These are phyloP conservation scores for Semicossyphus pulcher DNA, from an alignment of 2,113 vertebrate species.

Conservation along the genomic window DNA sequence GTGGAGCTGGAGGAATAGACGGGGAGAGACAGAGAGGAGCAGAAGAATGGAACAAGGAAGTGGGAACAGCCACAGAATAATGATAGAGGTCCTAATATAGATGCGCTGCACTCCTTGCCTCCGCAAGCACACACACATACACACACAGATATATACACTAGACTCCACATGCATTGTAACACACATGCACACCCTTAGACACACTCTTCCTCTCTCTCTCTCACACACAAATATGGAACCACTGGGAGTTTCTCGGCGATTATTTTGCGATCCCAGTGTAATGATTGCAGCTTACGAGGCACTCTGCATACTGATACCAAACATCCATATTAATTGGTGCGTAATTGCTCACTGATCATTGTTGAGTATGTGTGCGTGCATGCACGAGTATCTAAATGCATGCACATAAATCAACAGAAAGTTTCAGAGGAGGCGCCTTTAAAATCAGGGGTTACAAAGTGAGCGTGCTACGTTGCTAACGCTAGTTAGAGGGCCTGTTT, in stretches of 20 bases:
- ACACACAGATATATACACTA: background rate
- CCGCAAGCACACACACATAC: background rate
- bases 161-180: background rate
- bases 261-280: conserved; percentile 68
- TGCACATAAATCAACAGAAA: conserved; percentile 35
- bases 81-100: conserved; percentile 29
- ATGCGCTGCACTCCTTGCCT: conserved; percentile 5
- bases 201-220: background rate
- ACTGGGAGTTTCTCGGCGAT: conserved; percentile 57
- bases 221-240: background rate
- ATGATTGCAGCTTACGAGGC: conserved; percentile 64
- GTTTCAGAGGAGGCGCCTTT: conserved; percentile 5
- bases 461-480: background rate
- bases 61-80: conserved; percentile 24
- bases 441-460: conserved; percentile 13
- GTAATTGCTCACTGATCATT: conserved; percentile 53
- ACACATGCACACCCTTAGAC: background rate
- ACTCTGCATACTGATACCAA: conserved; percentile 63
- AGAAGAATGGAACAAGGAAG: conserved; percentile 18
- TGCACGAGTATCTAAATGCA: background rate
- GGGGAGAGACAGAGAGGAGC: conserved; percentile 7
- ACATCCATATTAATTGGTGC: conserved; percentile 62
- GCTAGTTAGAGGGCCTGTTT: conserved; percentile 1
- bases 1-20: background rate
- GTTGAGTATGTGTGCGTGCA: conserved; percentile 17